A percentile compares a stretch with the other conserved stretches of the same genome.
Conservation (phyloP, 2,113 vertebrate genomes). For the Chlorodrepanis virens region DNA sequence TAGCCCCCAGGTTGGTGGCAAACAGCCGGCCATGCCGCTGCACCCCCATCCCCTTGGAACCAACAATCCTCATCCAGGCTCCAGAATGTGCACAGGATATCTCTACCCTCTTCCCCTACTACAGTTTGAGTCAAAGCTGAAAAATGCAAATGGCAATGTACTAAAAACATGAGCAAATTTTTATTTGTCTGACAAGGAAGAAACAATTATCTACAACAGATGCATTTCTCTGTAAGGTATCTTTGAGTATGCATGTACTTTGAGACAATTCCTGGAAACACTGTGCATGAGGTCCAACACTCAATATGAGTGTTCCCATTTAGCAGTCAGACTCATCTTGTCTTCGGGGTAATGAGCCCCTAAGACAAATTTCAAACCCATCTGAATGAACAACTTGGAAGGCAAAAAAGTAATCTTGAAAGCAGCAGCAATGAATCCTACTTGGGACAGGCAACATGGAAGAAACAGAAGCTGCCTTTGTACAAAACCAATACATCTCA, state of each 20-base stretch:
- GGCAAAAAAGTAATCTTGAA: not conserved
- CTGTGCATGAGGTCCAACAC: not conserved
- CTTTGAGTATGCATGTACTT: not conserved
- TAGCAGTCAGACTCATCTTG: not conserved
- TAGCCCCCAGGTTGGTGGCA: not conserved
- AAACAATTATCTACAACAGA: not conserved
- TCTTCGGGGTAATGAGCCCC: not conserved
- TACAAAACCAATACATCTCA: not conserved
- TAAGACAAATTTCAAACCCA: not conserved
- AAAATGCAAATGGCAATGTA: not conserved
- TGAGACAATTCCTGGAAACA: not conserved
- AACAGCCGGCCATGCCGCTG: fast-evolving
- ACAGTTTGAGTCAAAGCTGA: not conserved
- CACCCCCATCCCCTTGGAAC: not conserved
- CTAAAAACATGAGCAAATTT: not conserved
- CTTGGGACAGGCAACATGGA: not conserved
- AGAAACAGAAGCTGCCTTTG: slow-evolving; percentile 15
- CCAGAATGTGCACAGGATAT: not conserved
- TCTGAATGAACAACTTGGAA: not conserved
- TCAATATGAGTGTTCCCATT: not conserved
- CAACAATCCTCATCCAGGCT: not conserved
- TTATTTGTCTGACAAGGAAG: not conserved
- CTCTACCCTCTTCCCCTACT: not conserved
- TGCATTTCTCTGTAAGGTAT: not conserved
- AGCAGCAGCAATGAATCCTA: not conserved